Conservation (phyloP, 2,113 vertebrate genomes). For the Cyprinus carpio region DNA sequence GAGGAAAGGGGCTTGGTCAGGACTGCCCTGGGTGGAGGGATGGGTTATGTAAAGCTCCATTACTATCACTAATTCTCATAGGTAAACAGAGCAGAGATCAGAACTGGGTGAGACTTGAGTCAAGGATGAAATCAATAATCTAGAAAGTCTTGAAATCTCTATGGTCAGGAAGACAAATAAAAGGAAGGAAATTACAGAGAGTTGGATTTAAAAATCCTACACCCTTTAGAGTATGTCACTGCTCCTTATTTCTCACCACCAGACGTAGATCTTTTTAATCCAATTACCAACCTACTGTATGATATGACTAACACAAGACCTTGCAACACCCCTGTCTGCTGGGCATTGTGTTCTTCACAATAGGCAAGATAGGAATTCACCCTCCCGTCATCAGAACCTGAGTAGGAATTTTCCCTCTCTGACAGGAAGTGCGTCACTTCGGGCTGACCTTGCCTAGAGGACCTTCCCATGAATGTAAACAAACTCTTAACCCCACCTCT, state of each 20-base stretch:
- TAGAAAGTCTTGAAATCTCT: background rate
- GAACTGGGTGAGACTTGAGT: background rate
- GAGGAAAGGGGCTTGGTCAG: constrained; percentile 23
- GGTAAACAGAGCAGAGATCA: background rate
- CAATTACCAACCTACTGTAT: background rate
- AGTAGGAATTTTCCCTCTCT: background rate
- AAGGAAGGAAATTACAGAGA: background rate
- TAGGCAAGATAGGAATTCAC: constrained; percentile 24
- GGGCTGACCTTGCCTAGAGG: background rate
- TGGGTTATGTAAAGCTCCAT: background rate
- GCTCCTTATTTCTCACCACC: background rate
- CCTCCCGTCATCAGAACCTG: background rate
- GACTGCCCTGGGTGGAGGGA: background rate
- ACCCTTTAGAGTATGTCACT: background rate
- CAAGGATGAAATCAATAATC: background rate
- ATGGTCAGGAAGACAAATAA: constrained; percentile 7
- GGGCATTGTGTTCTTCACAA: constrained; percentile 19
- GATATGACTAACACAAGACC: background rate
- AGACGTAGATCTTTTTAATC: background rate
- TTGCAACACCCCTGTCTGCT: background rate
- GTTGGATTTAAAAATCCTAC: background rate
- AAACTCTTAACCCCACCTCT: background rate
- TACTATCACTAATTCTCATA: background rate
- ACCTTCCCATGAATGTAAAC: background rate
- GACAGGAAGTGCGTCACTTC: constrained; percentile 48